These are phyloP conservation scores for Galemys pyrenaicus DNA, from an alignment of 2,113 vertebrate species.

Conservation along the genomic window DNA sequence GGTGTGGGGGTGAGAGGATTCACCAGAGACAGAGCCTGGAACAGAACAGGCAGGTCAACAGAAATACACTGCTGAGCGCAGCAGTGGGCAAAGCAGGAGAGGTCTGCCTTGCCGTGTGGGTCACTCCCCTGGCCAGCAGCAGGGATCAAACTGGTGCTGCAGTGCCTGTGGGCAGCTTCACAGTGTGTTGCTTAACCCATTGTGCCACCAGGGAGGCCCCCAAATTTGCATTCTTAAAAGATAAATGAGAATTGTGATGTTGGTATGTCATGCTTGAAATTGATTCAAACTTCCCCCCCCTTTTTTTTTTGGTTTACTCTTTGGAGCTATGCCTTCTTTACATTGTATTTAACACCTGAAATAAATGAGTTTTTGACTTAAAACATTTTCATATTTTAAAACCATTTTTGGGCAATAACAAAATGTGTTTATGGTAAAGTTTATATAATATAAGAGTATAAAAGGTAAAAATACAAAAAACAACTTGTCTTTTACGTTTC, in stretches of 20 bases:
- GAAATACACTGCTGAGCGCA: no score
- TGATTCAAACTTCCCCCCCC: background rate
- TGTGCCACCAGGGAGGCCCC: no score
- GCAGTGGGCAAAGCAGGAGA: no score
- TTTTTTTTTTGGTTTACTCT: background rate
- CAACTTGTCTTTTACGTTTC: background rate
- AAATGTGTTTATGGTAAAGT: constrained; percentile 2
- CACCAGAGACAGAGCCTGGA: no score
- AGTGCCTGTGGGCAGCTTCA: no score
- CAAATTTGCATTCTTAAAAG: background rate
- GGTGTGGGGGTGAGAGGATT: no score
- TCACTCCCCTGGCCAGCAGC: no score
- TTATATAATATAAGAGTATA: background rate
- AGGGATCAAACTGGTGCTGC: no score
- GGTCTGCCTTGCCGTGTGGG: no score
- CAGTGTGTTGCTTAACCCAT: no score
- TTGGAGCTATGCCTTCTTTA: background rate
- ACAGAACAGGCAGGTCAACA: no score
- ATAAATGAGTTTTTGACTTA: background rate
- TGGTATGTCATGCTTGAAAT: background rate
- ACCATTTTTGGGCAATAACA: background rate
- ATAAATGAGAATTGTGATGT: background rate
- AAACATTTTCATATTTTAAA: background rate
- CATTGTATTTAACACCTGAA: background rate
- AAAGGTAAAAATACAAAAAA: background rate